A percentile compares a stretch with the other conserved stretches of the same genome.
These are phyloP conservation scores for Antitype chi DNA, from an alignment of 2,888 invertebrate genomes.

Conservation along the genomic window DNA sequence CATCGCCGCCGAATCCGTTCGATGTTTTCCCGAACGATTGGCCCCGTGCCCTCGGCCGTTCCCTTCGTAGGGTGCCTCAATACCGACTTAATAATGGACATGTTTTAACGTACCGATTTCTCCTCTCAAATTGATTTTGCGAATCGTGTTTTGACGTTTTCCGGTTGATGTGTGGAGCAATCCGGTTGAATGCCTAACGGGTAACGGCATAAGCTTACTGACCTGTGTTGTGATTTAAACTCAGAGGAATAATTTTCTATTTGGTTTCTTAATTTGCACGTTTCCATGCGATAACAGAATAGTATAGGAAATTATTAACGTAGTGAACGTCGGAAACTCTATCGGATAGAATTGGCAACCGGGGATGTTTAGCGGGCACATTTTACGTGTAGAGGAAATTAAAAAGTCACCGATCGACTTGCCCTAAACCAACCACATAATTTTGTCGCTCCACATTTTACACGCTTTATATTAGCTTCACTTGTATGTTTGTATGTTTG, in stretches of 20 bases:
- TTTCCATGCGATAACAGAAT: conserved; percentile 58
- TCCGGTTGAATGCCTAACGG: conserved; percentile 67
- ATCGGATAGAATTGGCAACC: conserved; percentile 63
- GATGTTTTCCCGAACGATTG: conserved; percentile 82
- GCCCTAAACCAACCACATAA: conserved; percentile 26
- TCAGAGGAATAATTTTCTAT: conserved; percentile 62
- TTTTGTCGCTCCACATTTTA: conserved; percentile 12
- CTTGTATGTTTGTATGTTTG: no score
- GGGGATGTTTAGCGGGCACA: conserved; percentile 55
- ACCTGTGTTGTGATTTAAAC: conserved; percentile 65
- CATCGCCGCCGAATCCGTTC: conserved; percentile 79
- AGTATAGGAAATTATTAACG: conserved; percentile 67
- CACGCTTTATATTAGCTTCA: no score
- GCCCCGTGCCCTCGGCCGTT: conserved; percentile 76
- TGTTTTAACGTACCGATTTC: conserved; percentile 82
- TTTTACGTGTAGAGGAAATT: conserved; percentile 62
- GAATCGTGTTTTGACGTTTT: conserved; percentile 83
- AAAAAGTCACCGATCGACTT: conserved; percentile 60
- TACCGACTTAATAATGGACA: conserved; percentile 85
- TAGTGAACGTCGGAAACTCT: conserved; percentile 64
- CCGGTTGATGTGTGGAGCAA: conserved; percentile 79
- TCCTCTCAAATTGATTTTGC: conserved; percentile 84
- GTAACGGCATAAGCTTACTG: conserved; percentile 68
- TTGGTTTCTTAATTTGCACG: conserved; percentile 62
- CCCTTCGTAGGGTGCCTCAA: conserved; percentile 72